These are phyloP conservation scores for Sycophaga agraensis DNA, from an alignment of 1,140 invertebrate species.

Conservation along the genomic window DNA sequence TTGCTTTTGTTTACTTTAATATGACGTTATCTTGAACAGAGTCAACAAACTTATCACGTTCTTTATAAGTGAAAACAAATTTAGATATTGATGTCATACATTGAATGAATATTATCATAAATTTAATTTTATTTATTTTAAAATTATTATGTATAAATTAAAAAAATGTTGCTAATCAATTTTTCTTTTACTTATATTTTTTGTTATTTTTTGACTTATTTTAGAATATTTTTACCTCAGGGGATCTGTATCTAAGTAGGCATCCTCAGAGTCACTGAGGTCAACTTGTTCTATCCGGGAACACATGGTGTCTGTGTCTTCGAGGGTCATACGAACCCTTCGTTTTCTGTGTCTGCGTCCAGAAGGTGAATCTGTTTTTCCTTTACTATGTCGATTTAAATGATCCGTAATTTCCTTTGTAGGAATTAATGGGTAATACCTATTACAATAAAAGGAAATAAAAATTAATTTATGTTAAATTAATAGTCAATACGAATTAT, in stretches of 20 bases:
- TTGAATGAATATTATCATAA: too few relatives aligned
- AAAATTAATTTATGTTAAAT: background rate
- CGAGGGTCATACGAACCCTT: constrained; percentile 33
- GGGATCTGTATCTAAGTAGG: constrained; percentile 54
- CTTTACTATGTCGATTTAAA: constrained; percentile 33
- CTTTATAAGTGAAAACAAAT: too few relatives aligned
- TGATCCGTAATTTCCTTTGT: constrained; percentile 35
- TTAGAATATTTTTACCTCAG: constrained; percentile 44
- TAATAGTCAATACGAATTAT: background rate
- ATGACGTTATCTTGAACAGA: too few relatives aligned
- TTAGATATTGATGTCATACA: too few relatives aligned
- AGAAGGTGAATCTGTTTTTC: constrained; percentile 27
- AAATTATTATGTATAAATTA: too few relatives aligned
- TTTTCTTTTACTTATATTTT: too few relatives aligned
- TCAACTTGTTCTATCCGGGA: constrained; percentile 56
- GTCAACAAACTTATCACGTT: too few relatives aligned
- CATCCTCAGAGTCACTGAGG: constrained; percentile 56
- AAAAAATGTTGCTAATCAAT: too few relatives aligned
- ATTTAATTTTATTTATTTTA: too few relatives aligned
- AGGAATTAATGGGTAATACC: constrained; percentile 39
- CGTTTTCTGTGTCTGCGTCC: constrained; percentile 39
- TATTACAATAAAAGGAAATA: constrained; percentile 21
- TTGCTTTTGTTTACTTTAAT: too few relatives aligned
- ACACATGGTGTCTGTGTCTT: constrained; percentile 42
- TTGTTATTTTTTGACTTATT: too few relatives aligned